Percentiles rank a stretch among this genome's conserved stretches.
phyloP scores from a whole-genome alignment of 2,113 vertebrate species.

The Prionailurus bengalensis region DNA sequence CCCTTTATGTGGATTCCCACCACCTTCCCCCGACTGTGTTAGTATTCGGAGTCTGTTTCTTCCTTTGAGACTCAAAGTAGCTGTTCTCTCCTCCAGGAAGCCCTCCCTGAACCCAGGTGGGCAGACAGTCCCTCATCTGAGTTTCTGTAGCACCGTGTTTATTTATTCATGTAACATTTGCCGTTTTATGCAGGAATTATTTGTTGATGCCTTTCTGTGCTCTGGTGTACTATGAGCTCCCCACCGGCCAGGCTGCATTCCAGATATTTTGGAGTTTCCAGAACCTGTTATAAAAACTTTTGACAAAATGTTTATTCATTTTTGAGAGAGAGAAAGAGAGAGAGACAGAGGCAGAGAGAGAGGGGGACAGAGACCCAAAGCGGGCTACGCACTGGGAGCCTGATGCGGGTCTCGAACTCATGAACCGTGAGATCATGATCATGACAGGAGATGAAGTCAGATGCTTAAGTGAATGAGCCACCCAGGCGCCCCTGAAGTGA shows the following conservation, averaged over 20 bases:
- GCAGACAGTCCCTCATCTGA: background rate
- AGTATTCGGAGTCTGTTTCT: background rate
- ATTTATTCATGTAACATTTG: too few species aligned
- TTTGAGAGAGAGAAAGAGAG: too few species aligned
- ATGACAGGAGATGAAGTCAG: too few species aligned
- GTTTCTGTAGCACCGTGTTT: background rate
- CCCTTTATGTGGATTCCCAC: background rate
- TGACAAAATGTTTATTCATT: too few species aligned
- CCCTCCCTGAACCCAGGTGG: background rate
- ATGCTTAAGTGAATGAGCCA: too few species aligned
- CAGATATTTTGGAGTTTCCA: background rate
- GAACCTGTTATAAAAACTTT: background rate
- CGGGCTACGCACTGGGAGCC: too few species aligned
- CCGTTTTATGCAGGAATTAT: background rate
- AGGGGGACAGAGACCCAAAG: too few species aligned
- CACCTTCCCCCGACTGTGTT: too few species aligned
- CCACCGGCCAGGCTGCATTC: fast-evolving
- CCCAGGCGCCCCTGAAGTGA: background rate
- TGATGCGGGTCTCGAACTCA: too few species aligned
- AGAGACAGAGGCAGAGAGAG: too few species aligned
- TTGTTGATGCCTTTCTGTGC: background rate
- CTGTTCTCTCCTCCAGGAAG: background rate
- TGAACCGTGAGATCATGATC: too few species aligned
- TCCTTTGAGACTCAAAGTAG: background rate
- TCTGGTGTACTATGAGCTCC: fast-evolving